Percentiles rank a stretch among this genome's conserved stretches.
These are phyloP conservation scores for Philaethria dido DNA, from an alignment of 2,888 invertebrate genomes.

Conservation along the genomic window DNA sequence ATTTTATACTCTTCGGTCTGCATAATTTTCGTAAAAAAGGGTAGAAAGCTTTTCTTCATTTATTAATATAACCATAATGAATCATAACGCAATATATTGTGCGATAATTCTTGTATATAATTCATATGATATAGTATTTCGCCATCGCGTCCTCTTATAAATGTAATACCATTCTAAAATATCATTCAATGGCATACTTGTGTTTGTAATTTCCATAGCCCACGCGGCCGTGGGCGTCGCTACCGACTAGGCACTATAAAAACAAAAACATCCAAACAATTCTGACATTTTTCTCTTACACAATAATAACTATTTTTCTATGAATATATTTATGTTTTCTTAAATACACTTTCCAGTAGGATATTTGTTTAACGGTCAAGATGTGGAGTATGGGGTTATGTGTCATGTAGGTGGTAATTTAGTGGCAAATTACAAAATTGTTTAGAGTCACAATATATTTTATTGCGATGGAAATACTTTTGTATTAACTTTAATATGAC, in stretches of 20 bases:
- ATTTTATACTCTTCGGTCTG: no score
- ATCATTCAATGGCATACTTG: conserved; percentile 42
- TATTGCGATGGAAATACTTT: conserved; percentile 2
- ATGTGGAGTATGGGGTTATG: conserved; percentile 43
- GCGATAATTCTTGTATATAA: not conserved
- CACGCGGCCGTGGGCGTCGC: conserved; percentile 58
- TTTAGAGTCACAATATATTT: conserved; percentile 2
- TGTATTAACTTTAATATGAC: not conserved
- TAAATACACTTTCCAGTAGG: conserved; percentile 66
- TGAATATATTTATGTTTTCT: conserved; percentile 31
- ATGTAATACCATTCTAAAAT: conserved; percentile 26
- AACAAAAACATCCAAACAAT: conserved; percentile 19
- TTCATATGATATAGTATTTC: not conserved
- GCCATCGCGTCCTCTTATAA: conserved; percentile 32
- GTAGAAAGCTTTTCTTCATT: no score
- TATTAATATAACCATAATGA: no score
- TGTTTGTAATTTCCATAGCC: conserved; percentile 52
- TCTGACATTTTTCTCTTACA: conserved; percentile 24
- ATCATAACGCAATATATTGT: no score
- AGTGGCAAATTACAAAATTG: conserved; percentile 28
- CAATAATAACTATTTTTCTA: conserved; percentile 23
- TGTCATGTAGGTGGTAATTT: conserved; percentile 43
- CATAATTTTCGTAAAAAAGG: no score
- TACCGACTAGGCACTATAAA: conserved; percentile 31
- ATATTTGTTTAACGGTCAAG: conserved; percentile 46